phyloP scores from a whole-genome alignment of 2,113 vertebrate species.

The Phylloscopus trochiloides region DNA sequence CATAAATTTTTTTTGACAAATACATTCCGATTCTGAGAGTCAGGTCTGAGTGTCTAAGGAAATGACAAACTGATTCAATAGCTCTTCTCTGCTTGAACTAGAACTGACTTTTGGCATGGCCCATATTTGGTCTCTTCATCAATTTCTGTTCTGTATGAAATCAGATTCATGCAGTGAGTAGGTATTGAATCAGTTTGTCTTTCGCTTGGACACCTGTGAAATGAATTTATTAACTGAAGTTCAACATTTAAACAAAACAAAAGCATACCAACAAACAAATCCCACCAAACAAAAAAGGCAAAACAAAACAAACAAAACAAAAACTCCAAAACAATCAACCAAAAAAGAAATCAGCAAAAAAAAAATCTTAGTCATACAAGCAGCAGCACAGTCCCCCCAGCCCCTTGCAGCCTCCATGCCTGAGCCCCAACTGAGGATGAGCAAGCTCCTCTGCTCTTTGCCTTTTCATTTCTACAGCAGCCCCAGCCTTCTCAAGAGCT shows the following conservation, averaged over 20 bases:
- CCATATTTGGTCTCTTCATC: neutral
- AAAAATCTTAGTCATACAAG: fast-evolving
- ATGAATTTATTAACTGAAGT: neutral
- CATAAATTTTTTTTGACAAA: fast-evolving
- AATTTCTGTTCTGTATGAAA: neutral
- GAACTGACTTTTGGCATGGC: neutral
- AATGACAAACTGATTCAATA: neutral
- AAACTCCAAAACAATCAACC: neutral
- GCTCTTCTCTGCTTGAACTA: neutral
- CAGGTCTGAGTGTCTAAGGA: neutral
- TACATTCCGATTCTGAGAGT: neutral
- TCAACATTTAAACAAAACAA: neutral
- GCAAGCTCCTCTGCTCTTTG: fast-evolving
- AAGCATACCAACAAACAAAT: neutral
- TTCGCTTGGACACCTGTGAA: neutral
- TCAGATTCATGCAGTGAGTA: neutral
- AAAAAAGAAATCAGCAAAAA: neutral
- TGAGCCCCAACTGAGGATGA: fast-evolving
- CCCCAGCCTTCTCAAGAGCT: neutral
- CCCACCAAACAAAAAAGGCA: neutral
- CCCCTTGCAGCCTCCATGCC: neutral
- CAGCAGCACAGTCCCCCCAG: neutral
- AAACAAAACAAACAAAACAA: neutral
- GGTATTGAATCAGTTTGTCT: neutral
- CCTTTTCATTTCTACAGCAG: neutral